These are phyloP conservation scores for Chelon labrosus DNA, from an alignment of 2,797 vertebrate genomes.

Conservation along the genomic window DNA sequence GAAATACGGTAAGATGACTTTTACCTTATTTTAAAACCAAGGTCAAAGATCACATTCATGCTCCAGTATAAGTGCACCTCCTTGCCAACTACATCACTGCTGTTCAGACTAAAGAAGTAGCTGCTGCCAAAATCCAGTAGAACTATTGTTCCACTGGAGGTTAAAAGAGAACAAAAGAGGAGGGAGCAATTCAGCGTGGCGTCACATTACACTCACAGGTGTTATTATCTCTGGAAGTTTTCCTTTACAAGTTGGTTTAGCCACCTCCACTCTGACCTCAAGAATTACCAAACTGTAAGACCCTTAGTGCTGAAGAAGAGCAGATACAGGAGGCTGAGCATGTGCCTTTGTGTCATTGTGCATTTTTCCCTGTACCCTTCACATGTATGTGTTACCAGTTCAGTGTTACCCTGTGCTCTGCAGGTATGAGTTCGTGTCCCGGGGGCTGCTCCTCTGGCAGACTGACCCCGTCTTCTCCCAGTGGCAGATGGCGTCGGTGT, in stretches of 20 bases:
- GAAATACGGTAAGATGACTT: neutral
- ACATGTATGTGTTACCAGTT: neutral
- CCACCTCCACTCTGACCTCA: neutral
- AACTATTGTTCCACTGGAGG: slow-evolving; percentile 24
- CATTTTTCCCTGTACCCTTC: neutral
- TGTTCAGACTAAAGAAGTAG: slow-evolving; percentile 13
- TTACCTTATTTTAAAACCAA: slow-evolving; percentile 2
- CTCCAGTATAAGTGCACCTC: neutral
- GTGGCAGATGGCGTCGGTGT: slow-evolving; percentile 91
- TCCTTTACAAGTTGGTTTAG: neutral
- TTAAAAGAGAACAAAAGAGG: slow-evolving; percentile 22
- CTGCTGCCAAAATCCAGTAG: slow-evolving; percentile 45
- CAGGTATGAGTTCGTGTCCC: slow-evolving; percentile 11
- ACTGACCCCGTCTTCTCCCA: slow-evolving; percentile 89
- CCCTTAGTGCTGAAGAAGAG: slow-evolving; percentile 16
- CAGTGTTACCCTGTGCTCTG: slow-evolving; percentile 39
- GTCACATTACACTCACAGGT: slow-evolving; percentile 29
- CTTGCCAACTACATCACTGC: neutral
- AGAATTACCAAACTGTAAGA: neutral
- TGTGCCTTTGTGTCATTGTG: neutral
- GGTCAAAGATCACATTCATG: slow-evolving; percentile 14
- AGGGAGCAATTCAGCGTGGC: slow-evolving; percentile 8
- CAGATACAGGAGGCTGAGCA: neutral
- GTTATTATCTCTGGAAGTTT: slow-evolving; percentile 4
- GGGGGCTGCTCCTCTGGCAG: slow-evolving; percentile 76